Base-by-base conservation (phyloP, 2,888 invertebrate species). In the Boloria euphrosyne region DNA sequence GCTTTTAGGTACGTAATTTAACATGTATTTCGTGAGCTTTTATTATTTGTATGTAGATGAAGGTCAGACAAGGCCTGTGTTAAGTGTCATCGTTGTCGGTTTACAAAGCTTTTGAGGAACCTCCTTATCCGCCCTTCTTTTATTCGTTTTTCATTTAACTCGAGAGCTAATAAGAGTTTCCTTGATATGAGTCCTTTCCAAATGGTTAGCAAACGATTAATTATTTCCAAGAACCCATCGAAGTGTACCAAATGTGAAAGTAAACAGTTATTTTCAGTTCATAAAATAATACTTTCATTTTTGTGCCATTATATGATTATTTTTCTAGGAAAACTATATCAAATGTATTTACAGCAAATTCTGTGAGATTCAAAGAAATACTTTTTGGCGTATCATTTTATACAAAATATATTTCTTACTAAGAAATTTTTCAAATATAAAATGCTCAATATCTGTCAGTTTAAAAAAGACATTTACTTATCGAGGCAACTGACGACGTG, bases 21-120 rank as follows among this genome's bases (percentile, higher is more conserved):
- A 53, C 43, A 54, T 54, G 46, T 16, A 59, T 66, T 47, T 62
- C 49, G 52, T 47, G 57, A 51, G 47, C 62, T 66, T 67, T 67
- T 63, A 62, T 67, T 67, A 62, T 67, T 62, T 44, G 58, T 67
- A 66, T 61, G 61, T 61, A 62, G 62, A 53, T 66, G 55, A 66
- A 68, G 68, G 68, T 63, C 63, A 61, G 66, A 63, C 55, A 65
- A 47, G 59, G 61, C 63, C 60, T 67, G 53, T 47, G 60, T 60
- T 65, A 63, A 68, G 68, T 68, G 62, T 63, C 68, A 68, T 66
- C 66, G 60, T 63, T 66, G 68, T 68, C 62, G 60, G 68, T 66
- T 62, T 62, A 62, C 62, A 68, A 68, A 66, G 68, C 68, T 62
- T 62, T 68, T 59, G 66, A 65, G 62, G 62, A 62, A 43, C 17